A percentile compares a stretch with the other conserved stretches of the same genome.
These are phyloP conservation scores for Tinea trinotella DNA, from an alignment of 2,888 invertebrate species.

Conservation along the genomic window DNA sequence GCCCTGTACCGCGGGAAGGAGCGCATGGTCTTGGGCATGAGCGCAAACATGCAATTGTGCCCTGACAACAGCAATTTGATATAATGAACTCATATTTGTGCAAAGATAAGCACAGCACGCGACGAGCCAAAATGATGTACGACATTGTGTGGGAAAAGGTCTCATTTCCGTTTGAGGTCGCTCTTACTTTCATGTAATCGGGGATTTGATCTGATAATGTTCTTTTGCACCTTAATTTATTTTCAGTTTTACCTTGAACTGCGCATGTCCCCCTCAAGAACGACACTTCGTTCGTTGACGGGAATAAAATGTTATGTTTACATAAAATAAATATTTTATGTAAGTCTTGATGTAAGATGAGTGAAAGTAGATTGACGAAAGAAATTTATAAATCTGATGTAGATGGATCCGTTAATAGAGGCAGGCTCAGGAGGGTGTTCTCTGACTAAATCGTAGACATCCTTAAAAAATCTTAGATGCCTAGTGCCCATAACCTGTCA, in stretches of 20 bases:
- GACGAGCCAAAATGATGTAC: slow-evolving; percentile 20
- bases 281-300: too few relatives aligned
- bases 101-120: slow-evolving; percentile 21
- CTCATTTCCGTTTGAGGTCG: slow-evolving; percentile 14
- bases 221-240: background rate
- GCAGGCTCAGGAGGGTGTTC: too few relatives aligned
- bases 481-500: too few relatives aligned
- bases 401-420: too few relatives aligned
- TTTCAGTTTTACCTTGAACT: slow-evolving; percentile 1
- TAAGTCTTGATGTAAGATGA: too few relatives aligned
- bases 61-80: slow-evolving; percentile 47
- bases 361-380: too few relatives aligned
- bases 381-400: too few relatives aligned
- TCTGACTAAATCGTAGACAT: too few relatives aligned
- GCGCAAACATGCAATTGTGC: slow-evolving; percentile 39
- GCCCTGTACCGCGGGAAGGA: slow-evolving; percentile 26
- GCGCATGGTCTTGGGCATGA: slow-evolving; percentile 33
- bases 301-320: too few relatives aligned
- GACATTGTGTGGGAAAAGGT: slow-evolving; percentile 18
- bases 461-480: too few relatives aligned
- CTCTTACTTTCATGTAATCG: slow-evolving; percentile 17
- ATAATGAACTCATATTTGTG: slow-evolving; percentile 45
- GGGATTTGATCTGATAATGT: slow-evolving; percentile 4
- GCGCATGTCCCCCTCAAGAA: too few relatives aligned
- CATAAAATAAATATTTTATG: too few relatives aligned